Evolutionary conservation across 35 echinoderm and acorn worm genomes (phyloP).

Genomic region (Apostichopus californicus): DNA sequence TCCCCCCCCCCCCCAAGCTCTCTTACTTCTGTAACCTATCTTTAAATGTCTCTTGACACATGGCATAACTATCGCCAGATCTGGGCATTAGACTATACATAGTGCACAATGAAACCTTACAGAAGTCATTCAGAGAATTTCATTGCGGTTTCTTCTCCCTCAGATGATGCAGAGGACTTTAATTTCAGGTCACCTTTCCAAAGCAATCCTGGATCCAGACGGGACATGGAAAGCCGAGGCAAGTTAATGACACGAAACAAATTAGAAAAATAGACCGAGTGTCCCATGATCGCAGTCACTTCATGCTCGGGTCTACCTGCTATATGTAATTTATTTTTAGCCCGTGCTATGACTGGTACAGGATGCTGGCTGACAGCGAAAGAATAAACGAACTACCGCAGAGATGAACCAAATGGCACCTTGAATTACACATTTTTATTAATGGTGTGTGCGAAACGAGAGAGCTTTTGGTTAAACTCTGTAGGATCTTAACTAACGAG

Average conservation of each 20-base stretch:
- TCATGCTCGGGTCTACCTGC: neutral
- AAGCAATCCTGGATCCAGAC: neutral
- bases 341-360: neutral
- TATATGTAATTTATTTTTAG: slow-evolving; percentile 22
- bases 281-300: neutral
- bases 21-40: no score
- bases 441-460: slow-evolving; percentile 26
- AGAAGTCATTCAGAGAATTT: slow-evolving; percentile 36
- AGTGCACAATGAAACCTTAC: neutral
- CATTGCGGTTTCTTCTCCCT: neutral
- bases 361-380: neutral
- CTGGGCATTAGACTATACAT: neutral
- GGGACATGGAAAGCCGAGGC: neutral
- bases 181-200: slow-evolving; percentile 14
- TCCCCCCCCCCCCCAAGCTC: no score
- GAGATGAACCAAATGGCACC: slow-evolving; percentile 10
- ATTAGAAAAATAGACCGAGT: neutral
- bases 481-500: slow-evolving; percentile 19
- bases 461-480: neutral
- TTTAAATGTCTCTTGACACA: no score
- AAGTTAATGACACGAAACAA: slow-evolving; percentile 40
- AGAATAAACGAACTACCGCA: neutral
- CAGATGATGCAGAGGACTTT: slow-evolving; percentile 10
- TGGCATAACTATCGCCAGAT: neutral
- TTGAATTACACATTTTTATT: slow-evolving; percentile 38